These are phyloP conservation scores for Gasterosteus aculeatus DNA, from an alignment of 2,113 vertebrate species.

Conservation along the genomic window DNA sequence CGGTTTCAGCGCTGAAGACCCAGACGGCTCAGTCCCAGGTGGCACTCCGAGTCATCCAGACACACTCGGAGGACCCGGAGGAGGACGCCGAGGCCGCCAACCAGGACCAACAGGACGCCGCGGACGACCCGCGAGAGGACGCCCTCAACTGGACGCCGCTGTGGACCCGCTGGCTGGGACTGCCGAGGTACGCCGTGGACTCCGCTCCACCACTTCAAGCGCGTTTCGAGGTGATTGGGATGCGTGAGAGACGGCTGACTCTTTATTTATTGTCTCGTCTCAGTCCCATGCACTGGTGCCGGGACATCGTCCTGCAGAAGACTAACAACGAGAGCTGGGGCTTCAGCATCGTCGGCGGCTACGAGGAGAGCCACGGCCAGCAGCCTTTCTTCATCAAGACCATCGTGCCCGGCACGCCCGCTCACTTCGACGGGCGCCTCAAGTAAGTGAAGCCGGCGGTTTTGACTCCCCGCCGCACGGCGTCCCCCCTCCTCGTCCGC, in stretches of 20 bases:
- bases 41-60: conserved; percentile 85
- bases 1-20: conserved; percentile 88
- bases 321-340: conserved; percentile 92
- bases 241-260: conserved; percentile 1
- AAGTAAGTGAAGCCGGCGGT: conserved; percentile 80
- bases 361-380: conserved; percentile 89
- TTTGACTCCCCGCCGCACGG: not conserved
- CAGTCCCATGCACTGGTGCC: conserved; percentile 92
- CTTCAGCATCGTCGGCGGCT: conserved; percentile 95
- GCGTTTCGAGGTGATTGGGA: not conserved
- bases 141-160: conserved; percentile 86
- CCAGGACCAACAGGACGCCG: conserved; percentile 75
- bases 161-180: conserved; percentile 90
- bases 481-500: not conserved
- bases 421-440: conserved; percentile 88
- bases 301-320: conserved; percentile 89
- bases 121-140: conserved; percentile 81
- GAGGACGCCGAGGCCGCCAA: conserved; percentile 60
- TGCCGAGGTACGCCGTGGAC: conserved; percentile 82
- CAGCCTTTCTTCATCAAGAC: conserved; percentile 97
- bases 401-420: conserved; percentile 92
- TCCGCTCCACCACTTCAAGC: not conserved
- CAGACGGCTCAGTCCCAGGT: conserved; percentile 88
- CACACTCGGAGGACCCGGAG: conserved; percentile 71
- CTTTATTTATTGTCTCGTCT: not conserved